Percentiles rank a stretch among this genome's conserved stretches.
These are phyloP conservation scores for Neoascia interrupta DNA, from an alignment of 2,888 invertebrate species.

Conservation along the genomic window DNA sequence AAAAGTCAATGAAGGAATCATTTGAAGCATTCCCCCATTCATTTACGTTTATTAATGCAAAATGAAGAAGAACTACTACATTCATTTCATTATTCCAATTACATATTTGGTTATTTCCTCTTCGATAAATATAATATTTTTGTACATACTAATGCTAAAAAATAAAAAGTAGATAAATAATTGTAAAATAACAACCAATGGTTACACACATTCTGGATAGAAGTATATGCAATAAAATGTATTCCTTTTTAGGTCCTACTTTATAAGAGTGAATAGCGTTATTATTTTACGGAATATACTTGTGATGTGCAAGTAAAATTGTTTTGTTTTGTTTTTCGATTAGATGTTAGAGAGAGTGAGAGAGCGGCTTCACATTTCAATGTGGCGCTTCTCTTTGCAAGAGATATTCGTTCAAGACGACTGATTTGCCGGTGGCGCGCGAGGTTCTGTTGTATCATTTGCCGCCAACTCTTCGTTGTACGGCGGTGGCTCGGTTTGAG, in stretches of 20 bases:
- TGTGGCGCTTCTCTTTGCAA: not conserved
- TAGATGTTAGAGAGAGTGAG: not conserved
- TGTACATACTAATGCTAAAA: slow-evolving; percentile 48
- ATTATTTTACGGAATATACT: slow-evolving; percentile 30
- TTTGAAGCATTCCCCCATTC: slow-evolving; percentile 2
- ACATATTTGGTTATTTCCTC: not conserved
- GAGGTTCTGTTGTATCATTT: slow-evolving; percentile 12
- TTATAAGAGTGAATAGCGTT: slow-evolving; percentile 32
- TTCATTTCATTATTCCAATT: too few relatives aligned
- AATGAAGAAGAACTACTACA: slow-evolving; percentile 10
- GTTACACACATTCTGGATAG: slow-evolving; percentile 32
- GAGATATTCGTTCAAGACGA: slow-evolving; percentile 23
- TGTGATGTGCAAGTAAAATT: slow-evolving; percentile 50
- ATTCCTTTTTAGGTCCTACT: slow-evolving; percentile 33
- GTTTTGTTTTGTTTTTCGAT: too few relatives aligned
- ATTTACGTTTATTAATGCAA: slow-evolving; percentile 11
- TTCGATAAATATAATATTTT: slow-evolving; percentile 5
- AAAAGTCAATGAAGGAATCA: slow-evolving; percentile 3
- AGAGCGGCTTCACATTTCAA: not conserved
- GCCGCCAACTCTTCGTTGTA: slow-evolving; percentile 37
- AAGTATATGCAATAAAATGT: slow-evolving; percentile 30
- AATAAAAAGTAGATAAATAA: slow-evolving; percentile 33
- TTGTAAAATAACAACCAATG: slow-evolving; percentile 61
- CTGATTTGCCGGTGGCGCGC: not conserved
- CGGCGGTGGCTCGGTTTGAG: slow-evolving; percentile 56